Evolutionary conservation across 2,797 vertebrate species (phyloP), one percentile per base, ranked within the genome.

Genomic region (Cetoscarus ocellatus): DNA sequence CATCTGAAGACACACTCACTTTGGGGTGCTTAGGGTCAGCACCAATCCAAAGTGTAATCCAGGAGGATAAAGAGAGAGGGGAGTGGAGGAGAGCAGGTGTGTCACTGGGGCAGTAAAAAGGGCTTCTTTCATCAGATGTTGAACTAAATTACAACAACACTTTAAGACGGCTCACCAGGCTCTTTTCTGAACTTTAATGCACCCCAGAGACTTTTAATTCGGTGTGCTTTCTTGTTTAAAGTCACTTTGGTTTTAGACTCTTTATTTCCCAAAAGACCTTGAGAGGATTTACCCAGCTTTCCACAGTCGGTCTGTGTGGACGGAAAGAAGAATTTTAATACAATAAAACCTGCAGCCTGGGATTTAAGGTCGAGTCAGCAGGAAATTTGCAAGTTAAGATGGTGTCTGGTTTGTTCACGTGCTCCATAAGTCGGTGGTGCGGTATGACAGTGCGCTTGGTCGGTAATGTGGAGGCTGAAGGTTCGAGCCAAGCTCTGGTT

Each of bases 41-140:
- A 8, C 56, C 67, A 84, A 86, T 88, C 73, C 43, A 65, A 67
- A 67, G 73, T 27, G 62, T 80, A 62, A 83, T 85, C 65, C 65
- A 8, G 44, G 44, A 70, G 38, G 50, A 69, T 35, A 36, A 40
- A 38, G 55, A 61, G 47, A 51, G 18, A 1, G 78, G 17, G 39
- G 15, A 7, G 58, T 5, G 7, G 35, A 3, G 58, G 43, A n/a
- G 52, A 83, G 47, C 56, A 55, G 71, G 55, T 50, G 76, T 52
- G 72, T 72, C 67, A 54, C 40, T 0, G n/a, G 34, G 71, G 84
- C 79, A 42, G 40, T 42, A 73, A 85, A 50, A 77, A 72, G 55
- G 68, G 27, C 48, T 63, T 39, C 38, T 73, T 61, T 67, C 72
- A 85, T 86, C 71, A 75, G 50, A 70, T 8, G 55, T 14, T 67